Evolutionary conservation across 2,113 vertebrate genomes (phyloP).

Genomic region (Ctenodactylus gundi): DNA sequence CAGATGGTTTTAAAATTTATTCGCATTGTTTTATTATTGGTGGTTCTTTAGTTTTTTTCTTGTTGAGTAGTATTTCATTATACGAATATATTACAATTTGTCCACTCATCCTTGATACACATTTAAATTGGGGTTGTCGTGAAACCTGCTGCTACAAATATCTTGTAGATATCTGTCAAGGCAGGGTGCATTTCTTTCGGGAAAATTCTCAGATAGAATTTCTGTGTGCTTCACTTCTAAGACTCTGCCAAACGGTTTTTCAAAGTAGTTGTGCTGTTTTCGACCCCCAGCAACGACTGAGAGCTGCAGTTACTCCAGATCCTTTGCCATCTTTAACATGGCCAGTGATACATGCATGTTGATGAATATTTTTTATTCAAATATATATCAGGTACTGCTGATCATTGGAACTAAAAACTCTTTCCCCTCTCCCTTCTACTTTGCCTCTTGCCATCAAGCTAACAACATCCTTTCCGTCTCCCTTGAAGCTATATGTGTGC

Average conservation of each 20-base stretch:
- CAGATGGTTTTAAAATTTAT: background rate
- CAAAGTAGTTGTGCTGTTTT: background rate
- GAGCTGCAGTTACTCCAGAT: background rate
- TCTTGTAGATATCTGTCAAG: background rate
- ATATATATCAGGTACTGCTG: background rate
- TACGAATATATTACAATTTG: background rate
- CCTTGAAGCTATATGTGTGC: background rate
- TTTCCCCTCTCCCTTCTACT: background rate
- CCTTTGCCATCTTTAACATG: background rate
- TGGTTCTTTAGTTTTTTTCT: background rate
- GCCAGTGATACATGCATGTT: background rate
- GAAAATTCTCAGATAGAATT: background rate
- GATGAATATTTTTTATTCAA: background rate
- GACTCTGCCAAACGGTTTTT: background rate
- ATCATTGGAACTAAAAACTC: background rate
- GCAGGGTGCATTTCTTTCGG: background rate
- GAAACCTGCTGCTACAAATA: background rate
- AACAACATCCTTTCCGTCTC: background rate
- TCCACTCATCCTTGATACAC: background rate
- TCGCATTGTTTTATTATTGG: background rate
- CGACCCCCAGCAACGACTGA: background rate
- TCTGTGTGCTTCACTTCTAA: background rate
- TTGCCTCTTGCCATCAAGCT: background rate
- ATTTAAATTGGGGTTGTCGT: background rate
- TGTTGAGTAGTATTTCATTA: background rate